Evolutionary conservation across 2,797 vertebrate genomes (phyloP), one percentile per base, ranked within the genome.

Genomic region (Mallotus villosus): DNA sequence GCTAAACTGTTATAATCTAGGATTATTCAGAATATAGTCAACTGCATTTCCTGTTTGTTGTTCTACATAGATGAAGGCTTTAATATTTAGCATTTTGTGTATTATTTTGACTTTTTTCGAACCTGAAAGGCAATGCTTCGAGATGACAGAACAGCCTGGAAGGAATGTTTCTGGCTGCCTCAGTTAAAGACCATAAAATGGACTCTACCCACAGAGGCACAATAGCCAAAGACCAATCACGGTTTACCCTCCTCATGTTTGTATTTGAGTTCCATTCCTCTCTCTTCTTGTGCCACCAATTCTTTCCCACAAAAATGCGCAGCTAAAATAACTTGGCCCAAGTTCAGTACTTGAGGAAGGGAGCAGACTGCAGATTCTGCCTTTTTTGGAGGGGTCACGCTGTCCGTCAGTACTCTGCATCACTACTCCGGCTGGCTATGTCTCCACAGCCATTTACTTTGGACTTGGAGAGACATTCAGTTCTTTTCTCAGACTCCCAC

Each of bases 231-330:
- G 17, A 46, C 41, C 21, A 41, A 22, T 46, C 53, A 65, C 51
- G 19, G 51, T 55, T 62, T n/a, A 34, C 29, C 29, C 67, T 55
- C 29, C 67, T 68, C 21, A 19, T 16, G n/a, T 51, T 63, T 58
- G 55, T 72, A 63, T 83, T 85, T 82, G 34, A 82, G 83, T 88
- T 81, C 74, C 75, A 71, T 75, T 74, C 71, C 24, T 51, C 55
- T 73, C 22, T 63, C 72, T 70, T 64, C 76, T 77, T 63, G 25
- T 77, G 80, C 77, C 77, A 76, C 77, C 76, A 82, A 75, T 82
- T 70, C 83, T 82, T 76, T 64, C 76, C 89, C 88, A 87, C 87
- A 91, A 85, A 90, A 89, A 91, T 87, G 85, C 81, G 72, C 73
- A 68, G 68, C 78, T 76, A 71, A 90, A 90, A 91, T 80, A 89